phyloP scores from a whole-genome alignment of 2,888 invertebrate species.

The Yponomeuta sedellus region DNA sequence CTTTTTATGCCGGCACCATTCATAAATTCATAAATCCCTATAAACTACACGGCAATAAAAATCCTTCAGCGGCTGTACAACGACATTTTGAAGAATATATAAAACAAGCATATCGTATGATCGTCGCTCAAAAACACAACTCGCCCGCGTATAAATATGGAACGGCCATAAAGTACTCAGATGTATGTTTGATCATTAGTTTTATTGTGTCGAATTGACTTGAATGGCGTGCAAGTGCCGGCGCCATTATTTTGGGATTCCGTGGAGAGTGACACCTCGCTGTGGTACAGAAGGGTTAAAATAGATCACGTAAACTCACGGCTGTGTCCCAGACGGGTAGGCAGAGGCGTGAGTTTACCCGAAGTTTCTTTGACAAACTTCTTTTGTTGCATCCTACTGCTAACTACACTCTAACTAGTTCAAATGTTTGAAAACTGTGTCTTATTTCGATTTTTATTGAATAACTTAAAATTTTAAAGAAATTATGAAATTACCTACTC shows the following conservation, averaged over 20 bases:
- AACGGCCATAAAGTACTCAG: slow-evolving; percentile 38
- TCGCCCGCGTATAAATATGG: slow-evolving; percentile 29
- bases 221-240: slow-evolving; percentile 50
- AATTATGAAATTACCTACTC: too few relatives aligned
- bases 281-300: neutral
- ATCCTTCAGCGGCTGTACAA: neutral
- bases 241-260: neutral
- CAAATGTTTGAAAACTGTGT: too few relatives aligned
- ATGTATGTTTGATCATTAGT: slow-evolving; percentile 52
- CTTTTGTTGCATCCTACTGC: too few relatives aligned
- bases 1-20: neutral
- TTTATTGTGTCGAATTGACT: slow-evolving; percentile 62
- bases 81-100: slow-evolving; percentile 4
- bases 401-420: too few relatives aligned
- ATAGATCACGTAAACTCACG: neutral
- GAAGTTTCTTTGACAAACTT: too few relatives aligned
- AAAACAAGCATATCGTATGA: neutral
- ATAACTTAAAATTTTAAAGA: too few relatives aligned
- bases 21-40: slow-evolving; percentile 8
- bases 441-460: too few relatives aligned
- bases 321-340: neutral
- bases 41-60: neutral
- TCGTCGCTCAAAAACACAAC: slow-evolving; percentile 8
- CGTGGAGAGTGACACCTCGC: neutral
- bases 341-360: too few relatives aligned